Base-by-base conservation (phyloP, 2,797 vertebrate species). In the Mus spretus region DNA sequence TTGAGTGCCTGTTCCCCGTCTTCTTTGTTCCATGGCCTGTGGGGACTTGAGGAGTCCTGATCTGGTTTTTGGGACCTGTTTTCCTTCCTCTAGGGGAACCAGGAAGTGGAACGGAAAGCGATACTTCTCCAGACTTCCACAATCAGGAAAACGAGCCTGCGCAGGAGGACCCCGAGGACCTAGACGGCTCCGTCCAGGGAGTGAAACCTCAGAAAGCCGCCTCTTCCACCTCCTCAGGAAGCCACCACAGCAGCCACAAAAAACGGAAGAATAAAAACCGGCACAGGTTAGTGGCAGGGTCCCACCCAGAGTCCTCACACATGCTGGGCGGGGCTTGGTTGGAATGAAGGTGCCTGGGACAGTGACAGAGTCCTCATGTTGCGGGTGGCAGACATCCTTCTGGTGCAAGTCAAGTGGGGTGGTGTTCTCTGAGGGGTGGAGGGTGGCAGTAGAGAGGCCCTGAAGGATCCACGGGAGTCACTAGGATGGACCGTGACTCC, bases 191-290 rank as follows among this genome's bases (percentile, higher is more conserved):
- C 0, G 98, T 99, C 97, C 99, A 99, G 98, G 99, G 99, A 97
- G 99, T 99, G 95, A 99, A 99, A 92, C 99, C 99, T 50, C 99
- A 99, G 98, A 99, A 99, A 98, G 99, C 99, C 0, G 99, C 99
- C 50, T 99, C 99, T 2, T 99, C 99, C 2, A 98, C 99, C 20
- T 99, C 99, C 84, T 99, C 99, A 3, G 98, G 99, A 95, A 99
- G 99, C 96, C 99, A 99, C 97, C 99, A 99, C 93, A 99, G 99
- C 97, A 99, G 99, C 98, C 99, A 99, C 98, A 99, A 99, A 99
- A 99, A 99, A 97, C 98, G 99, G 98, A 99, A 99, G 99, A 99
- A 99, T 98, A 99, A 99, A 99, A 99, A 99, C 98, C 98, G 99
- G 97, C 99, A 99, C 99, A 99, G 99, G 99, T 99, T 98, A 98